A percentile compares a stretch with the other conserved stretches of the same genome.
Evolutionary conservation across 2,113 vertebrate genomes (phyloP).

Genomic region (Hippocampus barbouri): DNA sequence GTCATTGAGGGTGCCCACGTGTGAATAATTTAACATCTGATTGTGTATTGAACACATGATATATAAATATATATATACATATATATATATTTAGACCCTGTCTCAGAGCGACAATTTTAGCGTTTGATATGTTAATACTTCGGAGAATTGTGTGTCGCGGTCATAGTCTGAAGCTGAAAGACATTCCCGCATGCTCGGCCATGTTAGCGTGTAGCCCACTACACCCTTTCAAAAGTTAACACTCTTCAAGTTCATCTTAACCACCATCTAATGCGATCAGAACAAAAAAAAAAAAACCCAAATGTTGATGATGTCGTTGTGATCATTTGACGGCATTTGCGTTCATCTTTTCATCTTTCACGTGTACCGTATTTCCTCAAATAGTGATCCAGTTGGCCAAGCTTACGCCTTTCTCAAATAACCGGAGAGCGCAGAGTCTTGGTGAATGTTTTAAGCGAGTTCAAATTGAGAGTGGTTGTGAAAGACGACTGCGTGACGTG

Average conservation of each 20-base stretch:
- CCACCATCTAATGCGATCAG: background rate
- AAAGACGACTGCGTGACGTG: background rate
- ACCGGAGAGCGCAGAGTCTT: no score
- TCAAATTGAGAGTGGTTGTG: no score
- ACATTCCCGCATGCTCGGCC: constrained; percentile 58
- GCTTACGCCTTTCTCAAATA: no score
- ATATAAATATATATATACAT: constrained; percentile 2
- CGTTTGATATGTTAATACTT: constrained; percentile 4
- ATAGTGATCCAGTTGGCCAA: background rate
- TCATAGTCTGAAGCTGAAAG: constrained; percentile 36
- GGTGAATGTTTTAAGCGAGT: no score
- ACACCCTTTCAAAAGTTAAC: background rate
- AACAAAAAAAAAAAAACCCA: background rate
- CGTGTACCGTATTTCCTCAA: constrained; percentile 3
- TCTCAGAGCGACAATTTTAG: constrained; percentile 22
- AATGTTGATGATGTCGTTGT: constrained; percentile 21
- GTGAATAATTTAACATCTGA: constrained; percentile 20
- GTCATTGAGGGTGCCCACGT: background rate
- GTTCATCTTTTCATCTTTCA: constrained; percentile 19
- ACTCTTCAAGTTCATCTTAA: constrained; percentile 13
- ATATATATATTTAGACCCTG: constrained; percentile 14
- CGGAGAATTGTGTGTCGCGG: constrained; percentile 6
- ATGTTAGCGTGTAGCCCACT: constrained; percentile 7
- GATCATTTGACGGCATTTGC: constrained; percentile 20
- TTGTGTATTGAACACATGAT: constrained; percentile 12